Evolutionary conservation across 2,113 vertebrate species (phyloP).

Genomic region (Chaenogobius annularis): DNA sequence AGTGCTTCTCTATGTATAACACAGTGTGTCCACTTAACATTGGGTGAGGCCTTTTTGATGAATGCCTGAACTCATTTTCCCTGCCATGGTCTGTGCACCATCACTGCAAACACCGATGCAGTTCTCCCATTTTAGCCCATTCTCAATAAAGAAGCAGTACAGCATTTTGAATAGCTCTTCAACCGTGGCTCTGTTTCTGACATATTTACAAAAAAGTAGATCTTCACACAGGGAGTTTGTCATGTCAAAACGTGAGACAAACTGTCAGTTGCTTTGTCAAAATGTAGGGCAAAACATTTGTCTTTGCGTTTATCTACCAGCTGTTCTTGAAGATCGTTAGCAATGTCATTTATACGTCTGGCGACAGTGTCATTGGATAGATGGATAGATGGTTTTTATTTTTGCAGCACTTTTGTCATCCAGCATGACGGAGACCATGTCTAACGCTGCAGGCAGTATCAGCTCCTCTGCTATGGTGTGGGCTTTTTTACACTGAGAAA

Average conservation of each 20-base stretch:
- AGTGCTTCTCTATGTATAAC: too few relatives aligned
- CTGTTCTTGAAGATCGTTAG: too few relatives aligned
- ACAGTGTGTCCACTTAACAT: too few relatives aligned
- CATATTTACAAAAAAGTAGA: too few relatives aligned
- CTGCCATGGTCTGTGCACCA: slow-evolving; percentile 26
- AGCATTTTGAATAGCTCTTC: too few relatives aligned
- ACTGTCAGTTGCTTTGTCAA: slow-evolving; percentile 24
- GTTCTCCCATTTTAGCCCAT: slow-evolving; percentile 14
- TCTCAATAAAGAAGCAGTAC: slow-evolving; percentile 1
- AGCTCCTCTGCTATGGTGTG: slow-evolving; percentile 18
- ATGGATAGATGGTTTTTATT: slow-evolving; percentile 11
- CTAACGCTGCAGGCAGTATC: too few relatives aligned
- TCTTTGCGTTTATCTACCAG: slow-evolving; percentile 21
- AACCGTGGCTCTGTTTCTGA: too few relatives aligned
- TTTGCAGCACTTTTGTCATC: slow-evolving; percentile 19
- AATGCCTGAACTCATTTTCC: slow-evolving; percentile 5
- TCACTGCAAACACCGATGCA: slow-evolving; percentile 9
- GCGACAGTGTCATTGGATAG: too few relatives aligned
- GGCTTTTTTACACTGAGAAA: slow-evolving; percentile 14
- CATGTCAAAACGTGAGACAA: slow-evolving; percentile 13
- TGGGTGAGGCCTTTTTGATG: slow-evolving; percentile 26
- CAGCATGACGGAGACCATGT: slow-evolving; percentile 18
- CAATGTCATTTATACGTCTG: too few relatives aligned
- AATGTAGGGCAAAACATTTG: too few relatives aligned
- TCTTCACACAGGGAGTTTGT: slow-evolving; percentile 29